Evolutionary conservation across 2,113 vertebrate genomes (phyloP).

Genomic region (Stictonetta naevosa): DNA sequence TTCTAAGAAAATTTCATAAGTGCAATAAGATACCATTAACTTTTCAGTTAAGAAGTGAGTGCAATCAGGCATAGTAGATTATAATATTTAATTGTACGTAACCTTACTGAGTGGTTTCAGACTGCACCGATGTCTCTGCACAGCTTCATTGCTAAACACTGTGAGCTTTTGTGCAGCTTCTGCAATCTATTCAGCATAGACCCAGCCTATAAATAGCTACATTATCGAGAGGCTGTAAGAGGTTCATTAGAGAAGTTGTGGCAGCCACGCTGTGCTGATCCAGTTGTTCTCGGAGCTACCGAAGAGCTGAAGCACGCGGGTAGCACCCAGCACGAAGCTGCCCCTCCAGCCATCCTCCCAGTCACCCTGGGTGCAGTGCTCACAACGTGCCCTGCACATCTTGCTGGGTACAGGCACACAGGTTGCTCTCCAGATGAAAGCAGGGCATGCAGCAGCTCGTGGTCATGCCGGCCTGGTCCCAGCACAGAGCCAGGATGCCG

Average conservation of each 20-base stretch:
- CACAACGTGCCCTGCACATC: neutral
- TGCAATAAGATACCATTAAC: neutral
- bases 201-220: slow-evolving; percentile 36
- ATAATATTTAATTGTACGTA: neutral
- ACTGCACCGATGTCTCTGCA: neutral
- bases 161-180: slow-evolving; percentile 21
- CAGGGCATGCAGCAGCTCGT: accelerated
- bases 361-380: accelerated
- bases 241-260: slow-evolving; percentile 39
- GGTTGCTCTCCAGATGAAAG: neutral
- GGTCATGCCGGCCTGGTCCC: neutral
- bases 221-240: slow-evolving; percentile 2
- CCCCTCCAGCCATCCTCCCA: neutral
- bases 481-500: neutral
- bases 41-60: neutral
- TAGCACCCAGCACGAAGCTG: neutral
- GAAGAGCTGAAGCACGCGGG: neutral
- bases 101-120: neutral
- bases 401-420: neutral
- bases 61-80: neutral
- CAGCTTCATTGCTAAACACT: slow-evolving; percentile 6
- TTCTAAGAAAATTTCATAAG: neutral
- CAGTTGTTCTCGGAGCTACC: neutral
- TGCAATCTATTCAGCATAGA: slow-evolving; percentile 17
- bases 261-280: neutral